Evolutionary conservation across 2,113 vertebrate species (phyloP), one percentile per base, ranked within the genome.

Genomic region (Coregonus clupeaformis): DNA sequence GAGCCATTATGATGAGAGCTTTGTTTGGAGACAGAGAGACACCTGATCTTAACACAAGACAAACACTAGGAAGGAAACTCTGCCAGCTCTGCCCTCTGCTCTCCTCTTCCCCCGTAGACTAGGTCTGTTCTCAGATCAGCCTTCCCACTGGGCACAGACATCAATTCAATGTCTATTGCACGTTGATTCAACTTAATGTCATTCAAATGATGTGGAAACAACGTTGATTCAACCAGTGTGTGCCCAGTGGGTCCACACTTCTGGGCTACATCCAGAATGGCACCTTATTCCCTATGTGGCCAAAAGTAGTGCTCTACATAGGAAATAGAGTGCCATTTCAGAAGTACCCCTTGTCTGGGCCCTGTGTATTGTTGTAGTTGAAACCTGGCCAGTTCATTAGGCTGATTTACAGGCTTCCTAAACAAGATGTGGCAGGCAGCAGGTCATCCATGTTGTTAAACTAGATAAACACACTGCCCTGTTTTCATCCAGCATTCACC

Each of bases 21-120:
- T 14, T 67, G 65, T 67, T 67, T 67, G 30, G 65, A 67, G 65
- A 67, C 65, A 67, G 24, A 29, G 30, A 36, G 65, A 67, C 30
- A 67, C 65, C 30, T 42, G 65, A 67, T 67, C 65, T 30, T 67
- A 67, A 67, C 65, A 67, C 16, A 67, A 6, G 25, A 20, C 16
- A 16, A 29, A 65, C 27, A 20, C 25, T 27, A 24, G 11, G 11
- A 52, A 52, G 20, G 2, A 24, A 22, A 22, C 57, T 60, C 5
- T 60, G n/a, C 57, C 57, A 60, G 57, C 49, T 52, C 16, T 52
- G 47, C 49, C 49, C 49, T 18, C 49, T 18, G 12, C 49, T 52
- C 49, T 18, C 49, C 13, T 52, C 49, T 42, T 42, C 36, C 36
- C 9, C 36, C 9, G 9, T 42, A 42, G 36, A 42, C 36, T 42